Conservation (phyloP, 2,797 vertebrate species). For the Mus minutoides region DNA sequence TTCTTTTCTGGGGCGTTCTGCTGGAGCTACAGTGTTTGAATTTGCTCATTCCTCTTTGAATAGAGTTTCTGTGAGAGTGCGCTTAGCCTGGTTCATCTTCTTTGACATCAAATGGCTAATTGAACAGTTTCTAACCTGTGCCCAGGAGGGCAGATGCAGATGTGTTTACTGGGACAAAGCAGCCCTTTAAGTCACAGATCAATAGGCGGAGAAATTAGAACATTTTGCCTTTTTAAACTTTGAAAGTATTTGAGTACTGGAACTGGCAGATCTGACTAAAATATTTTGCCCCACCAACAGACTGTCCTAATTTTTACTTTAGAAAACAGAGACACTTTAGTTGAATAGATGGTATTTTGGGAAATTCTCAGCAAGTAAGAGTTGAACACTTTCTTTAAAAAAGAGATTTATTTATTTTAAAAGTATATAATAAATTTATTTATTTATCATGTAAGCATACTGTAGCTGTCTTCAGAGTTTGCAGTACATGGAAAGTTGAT, state of each 20-base stretch:
- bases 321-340: constrained; percentile 21
- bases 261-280: constrained; percentile 18
- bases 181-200: constrained; percentile 59
- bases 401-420: no score
- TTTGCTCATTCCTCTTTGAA: constrained; percentile 67
- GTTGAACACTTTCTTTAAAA: background rate
- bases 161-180: constrained; percentile 52
- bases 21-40: constrained; percentile 72
- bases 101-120: constrained; percentile 76
- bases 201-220: background rate
- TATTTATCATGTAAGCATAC: no score
- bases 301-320: constrained; percentile 51
- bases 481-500: constrained; percentile 13
- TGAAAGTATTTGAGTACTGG: background rate
- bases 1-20: constrained; percentile 58
- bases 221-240: constrained; percentile 38
- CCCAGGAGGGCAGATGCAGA: constrained; percentile 56
- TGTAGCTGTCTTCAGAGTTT: background rate
- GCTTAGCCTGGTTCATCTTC: constrained; percentile 75
- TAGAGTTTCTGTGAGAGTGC: constrained; percentile 67
- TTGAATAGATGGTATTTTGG: constrained; percentile 43
- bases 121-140: constrained; percentile 72
- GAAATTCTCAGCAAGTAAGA: constrained; percentile 43
- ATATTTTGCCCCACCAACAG: background rate
- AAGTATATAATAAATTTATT: no score